A percentile compares a stretch with the other conserved stretches of the same genome.
phyloP scores from a whole-genome alignment of 2,888 invertebrate species.

The Venusia cambrica region DNA sequence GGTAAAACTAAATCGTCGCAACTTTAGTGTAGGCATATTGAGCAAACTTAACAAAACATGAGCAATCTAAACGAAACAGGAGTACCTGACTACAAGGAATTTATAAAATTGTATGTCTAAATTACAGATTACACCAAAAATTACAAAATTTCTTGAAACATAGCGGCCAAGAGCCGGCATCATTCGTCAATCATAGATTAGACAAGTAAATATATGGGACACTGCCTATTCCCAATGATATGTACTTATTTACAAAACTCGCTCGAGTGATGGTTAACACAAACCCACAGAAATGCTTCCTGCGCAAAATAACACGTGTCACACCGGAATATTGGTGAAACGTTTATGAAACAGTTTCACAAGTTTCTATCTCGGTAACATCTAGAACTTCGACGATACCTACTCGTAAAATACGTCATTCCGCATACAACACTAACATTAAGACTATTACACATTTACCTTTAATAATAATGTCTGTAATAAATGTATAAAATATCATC shows the following conservation, averaged over 20 bases:
- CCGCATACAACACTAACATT: conserved; percentile 66
- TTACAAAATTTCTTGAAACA: conserved; percentile 22
- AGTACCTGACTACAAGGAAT: conserved; percentile 26
- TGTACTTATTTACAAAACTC: conserved; percentile 67
- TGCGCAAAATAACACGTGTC: conserved; percentile 11
- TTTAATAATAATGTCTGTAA: conserved; percentile 79
- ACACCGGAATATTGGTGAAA: conserved; percentile 32
- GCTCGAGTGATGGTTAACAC: conserved; percentile 37
- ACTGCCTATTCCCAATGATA: conserved; percentile 67
- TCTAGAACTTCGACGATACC: conserved; percentile 22
- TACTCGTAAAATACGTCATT: conserved; percentile 55
- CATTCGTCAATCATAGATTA: conserved; percentile 24
- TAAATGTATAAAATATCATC: conserved; percentile 82
- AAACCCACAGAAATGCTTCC: conserved; percentile 22
- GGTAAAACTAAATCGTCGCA: conserved; percentile 58
- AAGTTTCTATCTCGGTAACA: conserved; percentile 31
- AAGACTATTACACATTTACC: conserved; percentile 76
- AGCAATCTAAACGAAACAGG: conserved; percentile 64
- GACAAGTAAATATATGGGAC: conserved; percentile 33
- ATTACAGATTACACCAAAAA: conserved; percentile 21
- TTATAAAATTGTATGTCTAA: conserved; percentile 13
- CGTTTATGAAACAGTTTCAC: conserved; percentile 42
- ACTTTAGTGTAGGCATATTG: conserved; percentile 65
- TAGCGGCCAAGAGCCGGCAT: conserved; percentile 34
- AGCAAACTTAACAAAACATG: conserved; percentile 79